Conservation (phyloP, 2,888 invertebrate species). For the Hirtodrosophila trivittata region DNA sequence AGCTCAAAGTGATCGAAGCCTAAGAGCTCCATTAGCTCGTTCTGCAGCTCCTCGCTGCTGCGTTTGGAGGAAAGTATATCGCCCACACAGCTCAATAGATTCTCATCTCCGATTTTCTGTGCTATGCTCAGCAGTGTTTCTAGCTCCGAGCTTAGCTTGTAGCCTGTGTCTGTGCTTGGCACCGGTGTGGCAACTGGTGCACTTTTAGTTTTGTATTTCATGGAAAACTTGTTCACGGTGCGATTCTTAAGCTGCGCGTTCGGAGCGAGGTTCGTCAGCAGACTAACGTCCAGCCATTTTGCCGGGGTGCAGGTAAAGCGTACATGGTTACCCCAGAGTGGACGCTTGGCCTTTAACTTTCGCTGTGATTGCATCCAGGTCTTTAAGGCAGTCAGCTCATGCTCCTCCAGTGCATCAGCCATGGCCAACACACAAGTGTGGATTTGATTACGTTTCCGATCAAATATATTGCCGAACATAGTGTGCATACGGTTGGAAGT, state of each 20-base stretch:
- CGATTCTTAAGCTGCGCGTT: constrained; percentile 60
- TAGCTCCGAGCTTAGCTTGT: constrained; percentile 60
- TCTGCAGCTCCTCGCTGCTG: constrained; percentile 89
- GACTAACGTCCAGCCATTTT: constrained; percentile 44
- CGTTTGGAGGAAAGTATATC: constrained; percentile 86
- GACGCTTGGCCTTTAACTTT: constrained; percentile 13
- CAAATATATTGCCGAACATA: constrained; percentile 86
- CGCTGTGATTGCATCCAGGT: constrained; percentile 80
- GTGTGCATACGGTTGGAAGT: constrained; percentile 86
- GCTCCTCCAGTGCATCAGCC: constrained; percentile 84
- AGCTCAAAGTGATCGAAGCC: constrained; percentile 94
- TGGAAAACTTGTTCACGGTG: constrained; percentile 62
- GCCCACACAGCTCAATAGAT: constrained; percentile 67
- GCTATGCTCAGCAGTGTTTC: constrained; percentile 71
- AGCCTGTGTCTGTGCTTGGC: constrained; percentile 13
- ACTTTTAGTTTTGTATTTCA: constrained; percentile 60
- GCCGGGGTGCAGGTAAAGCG: constrained; percentile 43
- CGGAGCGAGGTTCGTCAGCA: constrained; percentile 72
- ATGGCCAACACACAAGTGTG: constrained; percentile 86
- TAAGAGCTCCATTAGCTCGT: constrained; percentile 92
- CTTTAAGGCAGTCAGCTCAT: constrained; percentile 85
- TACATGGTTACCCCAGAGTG: constrained; percentile 76
- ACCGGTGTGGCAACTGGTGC: not conserved
- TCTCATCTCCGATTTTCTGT: constrained; percentile 67
- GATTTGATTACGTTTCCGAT: constrained; percentile 85